Base-by-base conservation (phyloP, 1,140 invertebrate species). In the Brachystomella parvula region DNA sequence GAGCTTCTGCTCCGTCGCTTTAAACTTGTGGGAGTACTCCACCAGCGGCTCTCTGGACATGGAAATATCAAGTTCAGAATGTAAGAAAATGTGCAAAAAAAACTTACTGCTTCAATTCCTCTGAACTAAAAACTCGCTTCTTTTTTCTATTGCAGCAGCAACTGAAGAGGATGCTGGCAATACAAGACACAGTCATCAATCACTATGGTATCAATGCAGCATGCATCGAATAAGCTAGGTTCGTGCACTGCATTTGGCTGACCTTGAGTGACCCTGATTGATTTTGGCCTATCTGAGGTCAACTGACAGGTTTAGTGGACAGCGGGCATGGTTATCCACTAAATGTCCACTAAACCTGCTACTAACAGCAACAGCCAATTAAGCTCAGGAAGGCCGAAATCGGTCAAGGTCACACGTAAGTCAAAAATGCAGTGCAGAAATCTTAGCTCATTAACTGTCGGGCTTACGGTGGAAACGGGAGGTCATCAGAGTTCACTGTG, bases 381-480 rank as follows among this genome's bases (percentile, higher is more conserved):
- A 12, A 53, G 9, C n/a, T n/a, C n/a, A n/a, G n/a, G n/a, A n/a
- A n/a, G n/a, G n/a, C n/a, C n/a, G n/a, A n/a, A n/a, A n/a, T n/a
- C n/a, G n/a, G n/a, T n/a, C n/a, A n/a, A n/a, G n/a, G n/a, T n/a
- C n/a, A n/a, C n/a, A n/a, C n/a, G n/a, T n/a, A n/a, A n/a, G n/a
- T n/a, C n/a, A n/a, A 53, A 24, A 15, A 6, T 53, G 6, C 49
- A 53, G 49, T 19, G 49, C 12, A 19, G 3, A 24, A 53, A 53
- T 15, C 6, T 53, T 6, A 24, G 6, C 24, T 12, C 6, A 17
- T 19, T 12, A 24, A 53, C 12, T 19, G 49, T 53, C 9, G 39
- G n/a, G n/a, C 39, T 19, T 53, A 53, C 49, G 49, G 49, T 53
- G 49, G 49, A 24, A 19, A 53, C 24, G 49, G 49, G 24, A 53